A percentile compares a stretch with the other conserved stretches of the same genome.
Conservation (phyloP, 1,140 invertebrate genomes). For the Calephelis virginiensis region DNA sequence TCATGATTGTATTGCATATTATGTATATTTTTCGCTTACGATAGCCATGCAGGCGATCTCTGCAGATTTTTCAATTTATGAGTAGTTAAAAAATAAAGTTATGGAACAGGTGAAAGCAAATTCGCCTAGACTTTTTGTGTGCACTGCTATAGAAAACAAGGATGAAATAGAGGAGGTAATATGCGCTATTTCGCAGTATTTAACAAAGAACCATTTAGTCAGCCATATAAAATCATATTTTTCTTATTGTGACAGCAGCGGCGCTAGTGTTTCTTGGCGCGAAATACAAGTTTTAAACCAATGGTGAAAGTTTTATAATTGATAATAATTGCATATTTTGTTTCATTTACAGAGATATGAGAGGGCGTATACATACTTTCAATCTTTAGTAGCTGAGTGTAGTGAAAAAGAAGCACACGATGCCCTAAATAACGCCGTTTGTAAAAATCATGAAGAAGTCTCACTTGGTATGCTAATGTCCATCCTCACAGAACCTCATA, state of each 20-base stretch:
- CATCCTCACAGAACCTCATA: constrained; percentile 92
- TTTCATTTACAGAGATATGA: constrained; percentile 91
- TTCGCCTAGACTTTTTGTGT: constrained; percentile 79
- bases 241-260: constrained; percentile 71
- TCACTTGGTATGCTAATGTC: constrained; percentile 92
- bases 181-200: constrained; percentile 75
- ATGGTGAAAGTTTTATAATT: constrained; percentile 25
- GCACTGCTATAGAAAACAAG: constrained; percentile 87
- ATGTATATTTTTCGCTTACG: constrained; percentile 78
- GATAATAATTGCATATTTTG: constrained; percentile 46
- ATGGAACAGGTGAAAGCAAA: constrained; percentile 80
- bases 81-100: constrained; percentile 67
- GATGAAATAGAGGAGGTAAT: constrained; percentile 91
- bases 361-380: constrained; percentile 87
- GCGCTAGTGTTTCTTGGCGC: constrained; percentile 63
- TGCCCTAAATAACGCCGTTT: constrained; percentile 91
- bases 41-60: constrained; percentile 79
- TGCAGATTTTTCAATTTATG: constrained; percentile 72
- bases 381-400: constrained; percentile 87
- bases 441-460: constrained; percentile 95
- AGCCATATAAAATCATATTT: constrained; percentile 79
- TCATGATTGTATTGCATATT: constrained; percentile 54
- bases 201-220: constrained; percentile 79
- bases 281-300: constrained; percentile 48
- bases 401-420: constrained; percentile 97